phyloP scores from a whole-genome alignment of 2,888 invertebrate species.

The Pollenia amentaria region DNA sequence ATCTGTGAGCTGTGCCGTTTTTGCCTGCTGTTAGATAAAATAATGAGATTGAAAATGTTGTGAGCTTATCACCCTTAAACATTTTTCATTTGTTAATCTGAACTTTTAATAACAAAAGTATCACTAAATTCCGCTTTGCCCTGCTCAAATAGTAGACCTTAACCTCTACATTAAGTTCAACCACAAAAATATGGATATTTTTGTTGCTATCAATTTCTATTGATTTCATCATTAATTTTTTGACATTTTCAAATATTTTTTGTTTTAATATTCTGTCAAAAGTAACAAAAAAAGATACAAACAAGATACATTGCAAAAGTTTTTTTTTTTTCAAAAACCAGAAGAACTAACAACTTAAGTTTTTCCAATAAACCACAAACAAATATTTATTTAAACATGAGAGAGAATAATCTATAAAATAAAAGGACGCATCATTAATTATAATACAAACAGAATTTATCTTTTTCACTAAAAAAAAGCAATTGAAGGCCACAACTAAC shows the following conservation, averaged over 20 bases:
- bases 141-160: neutral
- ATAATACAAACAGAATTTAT: conserved; percentile 2
- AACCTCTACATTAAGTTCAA: neutral
- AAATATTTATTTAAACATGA: conserved; percentile 10
- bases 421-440: conserved; percentile 36
- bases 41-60: too few species aligned
- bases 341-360: conserved; percentile 3
- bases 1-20: too few species aligned
- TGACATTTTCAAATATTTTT: conserved; percentile 53
- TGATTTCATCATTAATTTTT: conserved; percentile 42
- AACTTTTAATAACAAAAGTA: too few species aligned
- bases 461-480: neutral
- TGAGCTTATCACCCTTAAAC: too few species aligned
- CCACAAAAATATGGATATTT: conserved; percentile 10
- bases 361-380: neutral
- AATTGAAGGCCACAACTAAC: conserved; percentile 6
- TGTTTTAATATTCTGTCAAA: conserved; percentile 30
- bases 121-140: too few species aligned
- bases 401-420: neutral
- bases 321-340: too few species aligned
- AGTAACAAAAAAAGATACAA: neutral
- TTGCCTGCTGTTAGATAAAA: too few species aligned
- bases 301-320: too few species aligned
- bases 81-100: too few species aligned
- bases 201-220: conserved; percentile 30